These are phyloP conservation scores for Lordiphosa mommai DNA, from an alignment of 1,140 invertebrate species.

Conservation along the genomic window DNA sequence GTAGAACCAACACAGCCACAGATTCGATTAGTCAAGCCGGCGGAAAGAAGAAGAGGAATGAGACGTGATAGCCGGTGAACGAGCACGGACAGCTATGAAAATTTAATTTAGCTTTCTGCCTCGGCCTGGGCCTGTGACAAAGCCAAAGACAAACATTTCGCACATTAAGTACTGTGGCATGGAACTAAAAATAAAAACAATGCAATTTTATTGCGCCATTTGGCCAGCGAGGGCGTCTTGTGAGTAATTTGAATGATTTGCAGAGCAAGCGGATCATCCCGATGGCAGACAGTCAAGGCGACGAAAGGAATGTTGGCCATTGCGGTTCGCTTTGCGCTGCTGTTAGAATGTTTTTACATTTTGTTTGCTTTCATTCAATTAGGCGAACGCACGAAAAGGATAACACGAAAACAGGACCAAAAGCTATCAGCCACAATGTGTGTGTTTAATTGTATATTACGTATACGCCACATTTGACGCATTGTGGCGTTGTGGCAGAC, in stretches of 20 bases:
- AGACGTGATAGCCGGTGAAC: conserved; percentile 13
- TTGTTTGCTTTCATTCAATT: conserved; percentile 67
- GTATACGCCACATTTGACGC: conserved; percentile 67
- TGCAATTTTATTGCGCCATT: conserved; percentile 73
- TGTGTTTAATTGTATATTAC: conserved; percentile 68
- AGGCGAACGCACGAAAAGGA: conserved; percentile 49
- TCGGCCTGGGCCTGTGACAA: conserved; percentile 4
- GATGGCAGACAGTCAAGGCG: neutral
- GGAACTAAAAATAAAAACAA: conserved; percentile 60
- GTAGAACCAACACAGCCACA: neutral
- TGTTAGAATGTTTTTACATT: conserved; percentile 30
- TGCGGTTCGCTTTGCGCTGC: conserved; percentile 2
- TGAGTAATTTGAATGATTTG: conserved; percentile 41
- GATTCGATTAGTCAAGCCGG: conserved; percentile 32
- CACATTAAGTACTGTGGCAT: conserved; percentile 42
- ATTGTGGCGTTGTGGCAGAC: conserved; percentile 19
- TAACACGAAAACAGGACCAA: conserved; percentile 21
- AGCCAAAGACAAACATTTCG: conserved; percentile 45
- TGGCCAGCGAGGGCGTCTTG: conserved; percentile 28
- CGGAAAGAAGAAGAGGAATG: conserved; percentile 5
- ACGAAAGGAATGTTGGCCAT: conserved; percentile 33
- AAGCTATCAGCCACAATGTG: conserved; percentile 23
- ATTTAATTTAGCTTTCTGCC: conserved; percentile 62
- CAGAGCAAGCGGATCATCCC: conserved; percentile 15
- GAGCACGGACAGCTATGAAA: conserved; percentile 51